These are phyloP conservation scores for Cochlearius cochlearius DNA, from an alignment of 2,113 vertebrate genomes.

Conservation along the genomic window DNA sequence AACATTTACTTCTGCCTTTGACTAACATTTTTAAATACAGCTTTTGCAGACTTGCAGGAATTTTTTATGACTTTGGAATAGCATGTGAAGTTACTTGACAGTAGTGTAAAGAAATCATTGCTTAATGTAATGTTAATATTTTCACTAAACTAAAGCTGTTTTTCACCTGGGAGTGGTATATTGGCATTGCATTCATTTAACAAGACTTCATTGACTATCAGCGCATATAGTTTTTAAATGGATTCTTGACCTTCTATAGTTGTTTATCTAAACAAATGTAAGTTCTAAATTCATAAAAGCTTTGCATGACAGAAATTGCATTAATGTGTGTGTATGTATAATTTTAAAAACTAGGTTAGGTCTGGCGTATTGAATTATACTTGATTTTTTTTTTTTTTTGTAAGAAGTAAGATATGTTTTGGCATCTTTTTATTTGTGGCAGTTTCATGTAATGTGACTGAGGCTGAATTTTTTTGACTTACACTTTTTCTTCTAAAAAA, in stretches of 20 bases:
- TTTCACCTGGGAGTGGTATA: neutral
- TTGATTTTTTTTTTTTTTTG: neutral
- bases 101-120: neutral
- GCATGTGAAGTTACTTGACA: neutral
- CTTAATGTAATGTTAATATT: neutral
- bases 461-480: neutral
- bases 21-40: neutral
- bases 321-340: neutral
- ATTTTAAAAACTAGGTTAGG: neutral
- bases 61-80: neutral
- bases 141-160: neutral
- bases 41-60: neutral
- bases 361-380: neutral
- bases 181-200: neutral
- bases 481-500: neutral
- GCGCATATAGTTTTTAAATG: neutral
- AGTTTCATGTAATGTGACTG: neutral
- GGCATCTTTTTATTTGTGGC: rapidly evolving
- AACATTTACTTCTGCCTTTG: neutral
- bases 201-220: neutral
- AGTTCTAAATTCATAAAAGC: neutral
- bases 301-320: neutral
- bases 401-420: neutral
- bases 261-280: neutral
- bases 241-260: neutral